Conservation (phyloP, 2,113 vertebrate genomes). For the Smithornis capensis region DNA sequence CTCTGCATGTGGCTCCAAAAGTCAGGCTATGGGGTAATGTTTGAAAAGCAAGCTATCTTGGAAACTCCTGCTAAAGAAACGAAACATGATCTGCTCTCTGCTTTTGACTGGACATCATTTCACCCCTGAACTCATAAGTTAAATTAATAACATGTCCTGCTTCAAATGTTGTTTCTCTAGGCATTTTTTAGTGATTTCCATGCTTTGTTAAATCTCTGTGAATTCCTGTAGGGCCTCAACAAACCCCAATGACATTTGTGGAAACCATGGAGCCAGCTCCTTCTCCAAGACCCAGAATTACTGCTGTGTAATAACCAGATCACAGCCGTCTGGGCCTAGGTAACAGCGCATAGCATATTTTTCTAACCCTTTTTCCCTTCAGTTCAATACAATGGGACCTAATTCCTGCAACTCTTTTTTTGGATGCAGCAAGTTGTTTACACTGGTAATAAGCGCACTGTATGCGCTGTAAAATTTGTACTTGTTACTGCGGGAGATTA, state of each 20-base stretch:
- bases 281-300: background rate
- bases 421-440: slow-evolving; percentile 44
- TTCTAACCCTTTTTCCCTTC: slow-evolving; percentile 20
- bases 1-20: background rate
- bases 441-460: slow-evolving; percentile 34
- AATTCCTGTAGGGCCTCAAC: background rate
- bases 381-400: slow-evolving; percentile 51
- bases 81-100: accelerated
- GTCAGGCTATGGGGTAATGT: accelerated
- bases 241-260: background rate
- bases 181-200: background rate
- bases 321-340: background rate
- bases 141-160: background rate
- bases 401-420: slow-evolving; percentile 55
- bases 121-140: background rate
- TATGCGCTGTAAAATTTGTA: slow-evolving; percentile 34
- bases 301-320: background rate
- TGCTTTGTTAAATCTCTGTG: background rate
- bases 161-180: background rate
- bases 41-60: background rate
- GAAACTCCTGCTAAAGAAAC: background rate
- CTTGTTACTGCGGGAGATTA: slow-evolving; percentile 56
- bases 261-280: background rate
- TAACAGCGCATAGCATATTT: background rate
- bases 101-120: background rate